Conservation (phyloP, 2,797 vertebrate species). For the Picus viridis region DNA sequence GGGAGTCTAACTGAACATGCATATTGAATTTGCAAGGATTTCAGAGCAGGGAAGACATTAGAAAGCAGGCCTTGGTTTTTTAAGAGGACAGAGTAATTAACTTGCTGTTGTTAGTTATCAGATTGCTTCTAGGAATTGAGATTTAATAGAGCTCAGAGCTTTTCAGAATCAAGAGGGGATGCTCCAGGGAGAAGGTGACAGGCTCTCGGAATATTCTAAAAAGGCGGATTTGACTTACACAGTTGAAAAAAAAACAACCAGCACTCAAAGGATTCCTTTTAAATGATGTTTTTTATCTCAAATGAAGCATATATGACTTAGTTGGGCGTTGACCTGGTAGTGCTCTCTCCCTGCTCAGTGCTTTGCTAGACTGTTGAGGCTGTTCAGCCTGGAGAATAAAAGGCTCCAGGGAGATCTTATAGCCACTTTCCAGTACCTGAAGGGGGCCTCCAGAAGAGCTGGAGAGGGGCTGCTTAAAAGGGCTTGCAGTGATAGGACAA, state of each 20-base stretch:
- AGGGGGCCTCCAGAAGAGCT: no score
- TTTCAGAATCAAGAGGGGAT: neutral
- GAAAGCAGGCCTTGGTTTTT: neutral
- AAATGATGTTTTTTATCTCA: neutral
- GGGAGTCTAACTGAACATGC: neutral
- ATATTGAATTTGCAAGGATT: conserved; percentile 30
- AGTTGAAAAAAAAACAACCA: neutral
- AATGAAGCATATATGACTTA: neutral
- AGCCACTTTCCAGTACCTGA: no score
- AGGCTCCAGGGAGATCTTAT: no score
- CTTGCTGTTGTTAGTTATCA: neutral
- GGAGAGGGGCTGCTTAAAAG: no score
- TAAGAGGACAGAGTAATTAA: neutral
- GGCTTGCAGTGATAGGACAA: no score
- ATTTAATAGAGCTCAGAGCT: neutral
- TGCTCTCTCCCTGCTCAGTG: neutral
- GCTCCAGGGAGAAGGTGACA: neutral
- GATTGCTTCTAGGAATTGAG: neutral
- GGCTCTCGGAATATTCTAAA: neutral
- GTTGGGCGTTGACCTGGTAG: neutral
- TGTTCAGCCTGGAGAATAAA: no score
- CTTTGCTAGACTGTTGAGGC: neutral
- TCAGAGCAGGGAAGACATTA: neutral
- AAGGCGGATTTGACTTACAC: neutral
- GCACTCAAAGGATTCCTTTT: neutral